Evolutionary conservation across 2,797 vertebrate genomes (phyloP), one percentile per base, ranked within the genome.

Genomic region (Pipistrellus pipistrellus): DNA sequence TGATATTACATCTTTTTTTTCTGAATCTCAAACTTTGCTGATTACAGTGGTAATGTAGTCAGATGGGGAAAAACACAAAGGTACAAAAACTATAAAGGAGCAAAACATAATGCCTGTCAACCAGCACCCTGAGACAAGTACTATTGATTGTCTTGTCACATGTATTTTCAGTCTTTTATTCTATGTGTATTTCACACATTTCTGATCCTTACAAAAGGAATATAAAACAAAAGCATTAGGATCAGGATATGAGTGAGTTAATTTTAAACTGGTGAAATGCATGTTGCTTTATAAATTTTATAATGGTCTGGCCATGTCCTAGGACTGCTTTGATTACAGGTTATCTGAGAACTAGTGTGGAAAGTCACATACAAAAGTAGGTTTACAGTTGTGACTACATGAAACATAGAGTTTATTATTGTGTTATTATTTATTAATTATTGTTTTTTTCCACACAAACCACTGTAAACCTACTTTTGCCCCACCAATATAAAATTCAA

Each of bases 271-370:
- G 48, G 15, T 35, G 30, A 77, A 32, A 38, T 82, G 6, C 15
- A 64, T 17, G 69, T 83, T 59, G 27, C 57, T 85, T 71, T 66
- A 46, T 38, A 75, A 53, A 44, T 86, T 85, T 73, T 69, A 46
- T 23, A 89, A 35, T 76, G 59, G 21, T 71, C 20, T 23, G 17
- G 3, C 62, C 46, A 23, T 32, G n/a, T 68, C 21, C 9, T 51
- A 84, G 17, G 4, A 85, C 1, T 51, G 51, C 8, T 94, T 91
- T 90, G 32, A 81, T 64, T 95, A 66, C 73, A 72, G 4, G 14
- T 92, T 95, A 89, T 88, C 83, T 91, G 77, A 92, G 91, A 93
- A 68, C 78, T 93, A 93, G 27, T 88, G 23, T 94, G 80, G 72
- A 66, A 95, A 80, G 41, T 85, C 93, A 35, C 32, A 20, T 32